phyloP scores from a whole-genome alignment of 2,797 vertebrate genomes.

The Cossypha caffra region DNA sequence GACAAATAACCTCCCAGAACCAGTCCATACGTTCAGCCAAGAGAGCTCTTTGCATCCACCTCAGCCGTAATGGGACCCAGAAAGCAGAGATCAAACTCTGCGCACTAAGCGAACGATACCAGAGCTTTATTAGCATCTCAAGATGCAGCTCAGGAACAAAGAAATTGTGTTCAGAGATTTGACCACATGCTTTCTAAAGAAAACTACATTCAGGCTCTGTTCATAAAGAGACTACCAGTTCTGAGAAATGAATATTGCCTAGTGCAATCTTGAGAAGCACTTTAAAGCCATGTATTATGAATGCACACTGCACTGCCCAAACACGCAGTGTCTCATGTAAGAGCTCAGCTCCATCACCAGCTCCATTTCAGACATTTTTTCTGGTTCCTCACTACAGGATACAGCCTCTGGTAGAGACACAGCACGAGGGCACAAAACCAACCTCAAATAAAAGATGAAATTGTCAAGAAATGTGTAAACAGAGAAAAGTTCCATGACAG shows the following conservation, averaged over 20 bases:
- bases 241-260: constrained; percentile 1
- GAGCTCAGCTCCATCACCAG: neutral
- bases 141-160: constrained; percentile 65
- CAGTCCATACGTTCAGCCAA: neutral
- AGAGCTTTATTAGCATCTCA: constrained; percentile 52
- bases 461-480: neutral
- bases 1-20: constrained; percentile 22
- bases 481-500: neutral
- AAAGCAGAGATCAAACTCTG: constrained; percentile 38
- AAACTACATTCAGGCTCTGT: constrained; percentile 56
- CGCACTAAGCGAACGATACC: neutral
- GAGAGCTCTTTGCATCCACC: constrained; percentile 29
- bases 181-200: constrained; percentile 20
- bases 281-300: neutral
- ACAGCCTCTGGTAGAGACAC: neutral
- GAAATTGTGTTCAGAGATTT: constrained; percentile 28
- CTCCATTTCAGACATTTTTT: neutral
- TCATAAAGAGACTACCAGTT: constrained; percentile 13
- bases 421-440: neutral
- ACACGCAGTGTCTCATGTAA: neutral
- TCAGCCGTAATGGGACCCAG: constrained; percentile 32
- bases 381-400: neutral
- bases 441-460: neutral
- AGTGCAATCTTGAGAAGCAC: neutral
- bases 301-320: neutral